Evolutionary conservation across 2,797 vertebrate species (phyloP).

Genomic region (Uromys caudimaculatus): DNA sequence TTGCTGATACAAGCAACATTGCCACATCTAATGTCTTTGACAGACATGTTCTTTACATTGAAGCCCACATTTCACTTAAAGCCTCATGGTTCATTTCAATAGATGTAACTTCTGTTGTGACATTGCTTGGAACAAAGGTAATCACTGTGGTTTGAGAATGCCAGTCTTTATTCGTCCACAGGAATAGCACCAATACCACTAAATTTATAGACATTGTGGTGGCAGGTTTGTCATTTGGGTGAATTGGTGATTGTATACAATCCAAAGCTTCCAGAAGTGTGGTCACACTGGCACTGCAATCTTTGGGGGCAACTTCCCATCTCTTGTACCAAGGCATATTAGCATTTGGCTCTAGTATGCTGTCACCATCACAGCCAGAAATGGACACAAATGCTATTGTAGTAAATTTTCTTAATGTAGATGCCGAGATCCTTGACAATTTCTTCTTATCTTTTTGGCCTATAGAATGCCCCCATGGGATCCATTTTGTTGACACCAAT

Average conservation of each 20-base stretch:
- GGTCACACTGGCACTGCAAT: background rate
- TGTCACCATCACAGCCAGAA: background rate
- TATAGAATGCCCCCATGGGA: background rate
- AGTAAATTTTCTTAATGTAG: background rate
- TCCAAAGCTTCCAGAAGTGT: background rate
- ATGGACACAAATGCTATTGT: background rate
- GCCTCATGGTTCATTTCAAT: background rate
- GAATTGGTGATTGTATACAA: background rate
- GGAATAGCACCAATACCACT: background rate
- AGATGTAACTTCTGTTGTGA: background rate
- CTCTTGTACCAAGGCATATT: background rate
- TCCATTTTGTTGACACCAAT: background rate
- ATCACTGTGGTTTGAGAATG: background rate
- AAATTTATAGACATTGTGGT: background rate
- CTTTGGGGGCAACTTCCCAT: background rate
- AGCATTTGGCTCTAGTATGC: background rate
- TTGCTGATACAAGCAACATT: background rate
- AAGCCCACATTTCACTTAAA: background rate
- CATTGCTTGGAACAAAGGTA: background rate
- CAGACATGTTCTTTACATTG: background rate
- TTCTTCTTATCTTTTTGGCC: background rate
- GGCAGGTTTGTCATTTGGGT: background rate
- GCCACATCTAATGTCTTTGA: background rate
- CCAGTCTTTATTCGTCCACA: background rate
- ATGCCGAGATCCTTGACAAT: background rate